Evolutionary conservation across 2,888 invertebrate species (phyloP), one percentile per base, ranked within the genome.

Genomic region (Pherbina coryleti): DNA sequence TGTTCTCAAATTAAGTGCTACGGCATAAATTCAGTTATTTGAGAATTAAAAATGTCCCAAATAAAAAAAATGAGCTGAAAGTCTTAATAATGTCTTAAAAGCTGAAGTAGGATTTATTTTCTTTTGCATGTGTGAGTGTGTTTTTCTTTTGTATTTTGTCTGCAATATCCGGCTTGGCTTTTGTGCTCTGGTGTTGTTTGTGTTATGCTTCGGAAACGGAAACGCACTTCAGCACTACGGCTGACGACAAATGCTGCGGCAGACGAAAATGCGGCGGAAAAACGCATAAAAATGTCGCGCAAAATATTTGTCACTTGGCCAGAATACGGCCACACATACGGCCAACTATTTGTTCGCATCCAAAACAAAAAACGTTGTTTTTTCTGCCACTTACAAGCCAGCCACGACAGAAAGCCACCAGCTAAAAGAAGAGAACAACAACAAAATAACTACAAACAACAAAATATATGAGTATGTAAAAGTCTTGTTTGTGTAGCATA

Each of bases 241-340:
- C 60, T 3, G 28, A 25, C 22, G 22, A n/a, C 60, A 5, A 25
- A 2, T n/a, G 64, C 5, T 11, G 64, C 28, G 4, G 34, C 5
- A 66, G n/a, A 64, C 19, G 14, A 44, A 44, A 17, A 22, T 5
- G 8, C 19, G 44, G 49, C 37, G 25, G 25, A 19, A 44, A 67
- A 44, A 44, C 7, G 25, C 37, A 67, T 67, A 44, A 67, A 69
- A 51, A 69, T 69, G 49, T 69, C 51, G 62, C 62, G 44, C 60
- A 60, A 22, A 57, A 72, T 72, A 60, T 72, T 72, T 72, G 72
- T 72, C 72, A 72, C 72, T 57, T 51, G 69, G 72, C 60, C 72
- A 57, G 72, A 51, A 69, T 28, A 51, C 69, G 51, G 51, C 28
- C 60, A 28, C 14, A 28, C 60, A 60, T 5, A 19, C 22, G n/a